Percentiles rank a stretch among this genome's conserved stretches.
Evolutionary conservation across 2,797 vertebrate genomes (phyloP).

Genomic region (Petrocephalus schoutedeni): DNA sequence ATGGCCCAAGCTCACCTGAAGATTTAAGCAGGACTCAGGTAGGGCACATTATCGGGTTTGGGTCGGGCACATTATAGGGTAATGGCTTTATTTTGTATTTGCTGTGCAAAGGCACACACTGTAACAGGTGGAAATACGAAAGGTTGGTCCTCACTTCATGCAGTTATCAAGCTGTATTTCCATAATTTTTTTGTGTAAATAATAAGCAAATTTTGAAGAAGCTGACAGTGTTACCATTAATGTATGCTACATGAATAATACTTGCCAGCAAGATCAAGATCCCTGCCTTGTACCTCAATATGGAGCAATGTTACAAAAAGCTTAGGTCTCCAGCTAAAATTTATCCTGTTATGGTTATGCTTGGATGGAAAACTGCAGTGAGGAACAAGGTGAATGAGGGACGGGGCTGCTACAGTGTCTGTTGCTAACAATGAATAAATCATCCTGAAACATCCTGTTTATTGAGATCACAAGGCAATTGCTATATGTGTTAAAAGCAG

Average conservation of each 20-base stretch:
- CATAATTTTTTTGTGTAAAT: background rate
- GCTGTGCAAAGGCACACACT: background rate
- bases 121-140: background rate
- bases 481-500: background rate
- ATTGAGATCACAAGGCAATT: background rate
- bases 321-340: background rate
- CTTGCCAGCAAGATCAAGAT: background rate
- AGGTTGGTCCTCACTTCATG: background rate
- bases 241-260: background rate
- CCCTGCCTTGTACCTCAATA: background rate
- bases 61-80: background rate
- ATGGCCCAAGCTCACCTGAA: background rate
- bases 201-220: background rate
- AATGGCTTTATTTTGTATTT: background rate
- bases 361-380: background rate
- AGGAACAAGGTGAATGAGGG: background rate
- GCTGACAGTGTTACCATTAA: background rate
- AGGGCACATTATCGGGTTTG: background rate
- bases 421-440: background rate
- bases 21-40: background rate
- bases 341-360: background rate
- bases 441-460: background rate
- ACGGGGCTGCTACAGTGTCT: background rate
- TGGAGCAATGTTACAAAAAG: background rate
- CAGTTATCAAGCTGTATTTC: background rate